Conservation (phyloP, 2,797 vertebrate species). For the Taeniopygia guttata region DNA sequence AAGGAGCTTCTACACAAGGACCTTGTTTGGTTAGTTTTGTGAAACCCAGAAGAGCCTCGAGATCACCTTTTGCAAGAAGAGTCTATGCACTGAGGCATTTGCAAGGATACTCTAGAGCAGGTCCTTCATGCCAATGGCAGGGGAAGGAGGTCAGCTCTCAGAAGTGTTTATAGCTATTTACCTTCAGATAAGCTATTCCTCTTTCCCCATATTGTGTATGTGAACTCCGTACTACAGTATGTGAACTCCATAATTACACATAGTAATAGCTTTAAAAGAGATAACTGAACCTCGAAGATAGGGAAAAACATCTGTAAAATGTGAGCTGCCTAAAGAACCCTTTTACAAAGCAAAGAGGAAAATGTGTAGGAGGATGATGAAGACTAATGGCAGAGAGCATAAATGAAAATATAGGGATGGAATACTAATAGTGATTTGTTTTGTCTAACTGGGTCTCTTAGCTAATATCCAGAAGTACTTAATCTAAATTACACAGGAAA, state of each 20-base stretch:
- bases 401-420: neutral
- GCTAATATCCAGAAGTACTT: neutral
- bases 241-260: neutral
- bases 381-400: neutral
- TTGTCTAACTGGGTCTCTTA: neutral
- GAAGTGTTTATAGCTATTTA: neutral
- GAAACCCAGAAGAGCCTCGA: neutral
- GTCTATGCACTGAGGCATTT: neutral
- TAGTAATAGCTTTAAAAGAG: neutral
- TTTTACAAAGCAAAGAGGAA: neutral
- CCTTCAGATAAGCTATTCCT: neutral
- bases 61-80: neutral
- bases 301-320: neutral
- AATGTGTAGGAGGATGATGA: neutral
- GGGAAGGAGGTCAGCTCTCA: neutral
- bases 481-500: neutral
- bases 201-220: neutral
- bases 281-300: neutral
- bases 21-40: neutral
- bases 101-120: neutral
- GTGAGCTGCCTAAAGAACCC: neutral
- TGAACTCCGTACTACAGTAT: neutral
- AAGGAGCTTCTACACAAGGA: neutral
- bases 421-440: neutral
- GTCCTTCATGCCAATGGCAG: neutral